Evolutionary conservation across 1,140 invertebrate genomes (phyloP).

Genomic region (Drosophila truncata): DNA sequence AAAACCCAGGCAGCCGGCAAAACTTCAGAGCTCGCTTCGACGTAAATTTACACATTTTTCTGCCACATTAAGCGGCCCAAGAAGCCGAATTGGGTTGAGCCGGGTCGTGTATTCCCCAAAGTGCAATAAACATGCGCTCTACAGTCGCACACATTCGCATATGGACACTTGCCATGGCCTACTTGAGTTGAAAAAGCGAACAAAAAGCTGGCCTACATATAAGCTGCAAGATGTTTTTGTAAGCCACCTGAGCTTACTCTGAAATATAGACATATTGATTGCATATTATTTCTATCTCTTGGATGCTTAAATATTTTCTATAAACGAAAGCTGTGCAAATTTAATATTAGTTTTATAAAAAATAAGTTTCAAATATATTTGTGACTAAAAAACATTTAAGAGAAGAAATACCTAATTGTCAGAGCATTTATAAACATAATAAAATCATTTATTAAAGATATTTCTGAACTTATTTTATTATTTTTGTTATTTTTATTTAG

Average conservation of each 20-base stretch:
- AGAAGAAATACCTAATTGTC: background rate
- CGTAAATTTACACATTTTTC: conserved; percentile 84
- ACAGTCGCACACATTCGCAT: conserved; percentile 62
- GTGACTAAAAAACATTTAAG: too few relatives aligned
- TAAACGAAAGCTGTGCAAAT: background rate
- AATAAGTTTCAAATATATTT: too few relatives aligned
- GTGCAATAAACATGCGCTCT: conserved; percentile 83
- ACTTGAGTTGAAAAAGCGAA: conserved; percentile 54
- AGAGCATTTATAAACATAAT: background rate
- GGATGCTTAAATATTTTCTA: background rate
- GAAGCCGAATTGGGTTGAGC: conserved; percentile 44
- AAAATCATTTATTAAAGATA: background rate
- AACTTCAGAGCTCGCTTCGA: conserved; percentile 51
- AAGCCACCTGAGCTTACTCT: conserved; percentile 14
- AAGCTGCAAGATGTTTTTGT: background rate
- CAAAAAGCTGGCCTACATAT: conserved; percentile 22
- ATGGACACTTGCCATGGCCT: conserved; percentile 63
- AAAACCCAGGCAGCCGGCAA: conserved; percentile 27
- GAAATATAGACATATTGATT: conserved; percentile 18
- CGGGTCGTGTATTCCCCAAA: conserved; percentile 75
- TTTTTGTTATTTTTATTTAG: background rate
- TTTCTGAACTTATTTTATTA: background rate
- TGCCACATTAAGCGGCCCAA: conserved; percentile 80
- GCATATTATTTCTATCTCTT: background rate
- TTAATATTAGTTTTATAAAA: background rate